Percentiles rank a stretch among this genome's conserved stretches.
Conservation (phyloP, 2,113 vertebrate genomes). For the Strix aluco region DNA sequence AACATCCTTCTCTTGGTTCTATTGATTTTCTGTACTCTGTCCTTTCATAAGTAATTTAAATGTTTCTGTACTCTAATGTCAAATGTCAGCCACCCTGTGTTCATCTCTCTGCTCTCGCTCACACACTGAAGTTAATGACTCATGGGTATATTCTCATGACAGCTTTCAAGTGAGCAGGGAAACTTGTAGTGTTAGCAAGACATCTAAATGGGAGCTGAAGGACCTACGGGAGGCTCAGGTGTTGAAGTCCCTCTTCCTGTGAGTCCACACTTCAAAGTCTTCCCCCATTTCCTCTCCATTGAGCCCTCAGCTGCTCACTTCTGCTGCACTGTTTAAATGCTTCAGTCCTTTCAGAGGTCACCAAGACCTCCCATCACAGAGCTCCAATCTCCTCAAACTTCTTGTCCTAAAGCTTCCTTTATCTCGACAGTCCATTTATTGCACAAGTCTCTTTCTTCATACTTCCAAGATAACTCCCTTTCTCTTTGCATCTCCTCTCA, state of each 20-base stretch:
- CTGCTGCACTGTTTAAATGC: not conserved
- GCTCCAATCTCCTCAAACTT: not conserved
- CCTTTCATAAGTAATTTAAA: not conserved
- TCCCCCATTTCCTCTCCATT: not conserved
- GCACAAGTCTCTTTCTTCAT: not conserved
- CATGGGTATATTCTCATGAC: not conserved
- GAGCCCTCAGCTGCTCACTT: not conserved
- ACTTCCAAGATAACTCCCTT: not conserved
- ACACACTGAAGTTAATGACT: not conserved
- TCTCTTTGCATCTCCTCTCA: not conserved
- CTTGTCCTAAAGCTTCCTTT: not conserved
- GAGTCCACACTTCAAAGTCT: not conserved
- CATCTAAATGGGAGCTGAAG: not conserved
- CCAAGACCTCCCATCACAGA: not conserved
- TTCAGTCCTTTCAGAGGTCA: not conserved
- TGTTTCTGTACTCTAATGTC: not conserved
- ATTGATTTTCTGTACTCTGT: not conserved
- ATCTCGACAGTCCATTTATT: not conserved
- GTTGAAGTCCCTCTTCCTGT: not conserved
- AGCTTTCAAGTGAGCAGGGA: not conserved
- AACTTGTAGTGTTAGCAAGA: not conserved
- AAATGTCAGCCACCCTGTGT: not conserved
- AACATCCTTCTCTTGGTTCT: not conserved
- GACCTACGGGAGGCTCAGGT: not conserved
- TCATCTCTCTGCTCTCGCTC: not conserved